Percentiles rank a stretch among this genome's conserved stretches.
phyloP scores from a whole-genome alignment of 2,797 vertebrate genomes.

The Platalea minor region DNA sequence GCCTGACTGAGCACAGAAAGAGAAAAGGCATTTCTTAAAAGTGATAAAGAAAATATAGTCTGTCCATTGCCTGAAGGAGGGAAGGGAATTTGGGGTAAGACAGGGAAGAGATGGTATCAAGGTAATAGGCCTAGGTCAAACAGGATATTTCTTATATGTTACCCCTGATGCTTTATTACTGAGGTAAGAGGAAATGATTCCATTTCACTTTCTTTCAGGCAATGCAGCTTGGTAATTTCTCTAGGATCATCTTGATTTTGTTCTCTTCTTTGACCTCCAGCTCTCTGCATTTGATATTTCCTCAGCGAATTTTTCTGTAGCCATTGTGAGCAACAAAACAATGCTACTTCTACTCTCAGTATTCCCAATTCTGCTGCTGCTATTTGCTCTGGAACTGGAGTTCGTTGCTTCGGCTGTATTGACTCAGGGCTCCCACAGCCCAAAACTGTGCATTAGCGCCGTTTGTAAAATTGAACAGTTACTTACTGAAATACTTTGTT shows the following conservation, averaged over 20 bases:
- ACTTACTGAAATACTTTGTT: not conserved
- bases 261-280: not conserved
- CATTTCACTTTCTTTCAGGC: not conserved
- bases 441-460: not conserved
- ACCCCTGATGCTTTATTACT: not conserved
- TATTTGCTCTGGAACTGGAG: constrained; percentile 11
- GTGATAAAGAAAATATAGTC: not conserved
- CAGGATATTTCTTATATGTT: not conserved
- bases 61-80: not conserved
- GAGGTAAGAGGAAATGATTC: not conserved
- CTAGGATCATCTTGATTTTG: not conserved
- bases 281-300: not conserved
- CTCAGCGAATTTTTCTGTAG: not conserved
- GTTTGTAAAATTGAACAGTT: not conserved
- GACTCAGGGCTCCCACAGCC: not conserved
- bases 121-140: not conserved
- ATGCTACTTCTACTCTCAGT: not conserved
- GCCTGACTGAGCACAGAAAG: not conserved
- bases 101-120: not conserved
- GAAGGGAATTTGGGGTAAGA: not conserved
- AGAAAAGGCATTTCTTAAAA: not conserved
- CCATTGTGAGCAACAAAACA: not conserved
- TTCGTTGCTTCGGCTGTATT: not conserved
- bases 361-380: not conserved
- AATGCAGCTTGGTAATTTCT: not conserved